Conservation (phyloP, 2,113 vertebrate genomes). For the Halichoeres trimaculatus region DNA sequence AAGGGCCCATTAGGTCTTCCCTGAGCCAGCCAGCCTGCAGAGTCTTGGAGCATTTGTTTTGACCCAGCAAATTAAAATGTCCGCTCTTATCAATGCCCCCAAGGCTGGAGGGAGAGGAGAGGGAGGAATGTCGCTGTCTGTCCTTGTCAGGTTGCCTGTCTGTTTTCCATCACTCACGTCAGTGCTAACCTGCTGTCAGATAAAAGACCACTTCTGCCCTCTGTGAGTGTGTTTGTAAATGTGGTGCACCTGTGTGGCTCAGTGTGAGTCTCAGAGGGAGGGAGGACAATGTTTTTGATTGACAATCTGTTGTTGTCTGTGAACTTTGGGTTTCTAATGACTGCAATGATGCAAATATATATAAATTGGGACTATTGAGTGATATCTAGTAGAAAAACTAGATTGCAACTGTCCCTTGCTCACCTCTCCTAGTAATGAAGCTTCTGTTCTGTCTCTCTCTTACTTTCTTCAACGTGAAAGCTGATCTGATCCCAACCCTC, state of each 20-base stretch:
- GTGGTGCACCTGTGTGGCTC: not conserved
- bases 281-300: not conserved
- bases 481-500: no score
- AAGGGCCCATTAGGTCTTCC: constrained; percentile 66
- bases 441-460: no score
- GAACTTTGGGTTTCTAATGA: no score
- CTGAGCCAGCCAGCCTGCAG: constrained; percentile 56
- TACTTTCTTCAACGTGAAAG: no score
- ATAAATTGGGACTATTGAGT: no score
- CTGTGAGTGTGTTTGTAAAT: not conserved
- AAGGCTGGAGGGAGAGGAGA: constrained; percentile 29
- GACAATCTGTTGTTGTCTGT: constrained; percentile 16
- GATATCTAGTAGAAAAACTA: no score
- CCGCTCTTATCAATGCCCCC: constrained; percentile 76
- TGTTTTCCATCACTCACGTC: constrained; percentile 50
- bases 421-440: no score
- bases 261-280: not conserved
- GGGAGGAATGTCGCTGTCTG: constrained; percentile 61
- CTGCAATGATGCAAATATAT: no score
- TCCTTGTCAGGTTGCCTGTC: constrained; percentile 61
- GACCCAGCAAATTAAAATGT: constrained; percentile 77
- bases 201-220: constrained; percentile 26
- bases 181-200: constrained; percentile 53
- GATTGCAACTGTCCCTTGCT: no score
- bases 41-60: constrained; percentile 74